Evolutionary conservation across 2,113 vertebrate species (phyloP).

Genomic region (Tragelaphus scriptus): DNA sequence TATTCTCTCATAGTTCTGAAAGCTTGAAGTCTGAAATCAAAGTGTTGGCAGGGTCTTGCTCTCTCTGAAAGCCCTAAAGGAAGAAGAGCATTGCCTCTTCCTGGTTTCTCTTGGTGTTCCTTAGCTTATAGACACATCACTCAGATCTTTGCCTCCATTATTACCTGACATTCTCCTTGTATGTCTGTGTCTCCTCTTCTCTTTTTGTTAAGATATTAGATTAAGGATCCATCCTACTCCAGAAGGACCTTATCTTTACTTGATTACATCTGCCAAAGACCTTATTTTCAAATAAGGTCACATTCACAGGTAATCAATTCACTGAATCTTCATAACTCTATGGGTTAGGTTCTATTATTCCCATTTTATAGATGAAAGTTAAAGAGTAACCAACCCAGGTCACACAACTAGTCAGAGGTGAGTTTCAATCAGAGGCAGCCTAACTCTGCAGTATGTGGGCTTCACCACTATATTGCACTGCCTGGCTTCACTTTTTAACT

Average conservation of each 20-base stretch:
- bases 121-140: background rate
- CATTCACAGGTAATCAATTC: background rate
- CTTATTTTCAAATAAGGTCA: background rate
- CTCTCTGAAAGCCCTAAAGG: background rate
- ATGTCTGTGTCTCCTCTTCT: background rate
- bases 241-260: background rate
- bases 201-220: constrained; percentile 5
- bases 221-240: background rate
- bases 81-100: background rate
- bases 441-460: background rate
- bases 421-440: background rate
- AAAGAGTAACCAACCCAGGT: background rate
- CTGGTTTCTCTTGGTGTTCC: background rate
- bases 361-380: background rate
- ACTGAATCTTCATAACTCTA: background rate
- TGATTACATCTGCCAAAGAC: background rate
- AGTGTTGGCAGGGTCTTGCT: background rate
- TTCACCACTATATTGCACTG: background rate
- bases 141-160: background rate
- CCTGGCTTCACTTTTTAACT: background rate
- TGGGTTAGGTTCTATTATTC: background rate
- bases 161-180: background rate
- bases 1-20: background rate
- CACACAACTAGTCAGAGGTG: background rate
- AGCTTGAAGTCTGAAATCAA: background rate